Evolutionary conservation across 1,140 invertebrate species (phyloP).

Genomic region (Ceratosolen fusciceps): DNA sequence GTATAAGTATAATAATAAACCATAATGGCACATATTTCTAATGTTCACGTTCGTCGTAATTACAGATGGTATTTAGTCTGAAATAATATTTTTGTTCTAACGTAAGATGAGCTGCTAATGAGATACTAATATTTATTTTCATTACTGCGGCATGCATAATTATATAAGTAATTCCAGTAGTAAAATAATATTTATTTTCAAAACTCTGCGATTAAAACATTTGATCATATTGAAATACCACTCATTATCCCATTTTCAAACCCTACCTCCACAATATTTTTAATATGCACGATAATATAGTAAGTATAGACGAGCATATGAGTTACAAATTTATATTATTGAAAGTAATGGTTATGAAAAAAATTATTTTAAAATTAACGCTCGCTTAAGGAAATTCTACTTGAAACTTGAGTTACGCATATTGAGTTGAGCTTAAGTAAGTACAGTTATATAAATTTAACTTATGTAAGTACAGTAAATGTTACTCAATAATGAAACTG

Average conservation of each 20-base stretch:
- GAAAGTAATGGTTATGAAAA: background rate
- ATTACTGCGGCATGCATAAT: too few species aligned
- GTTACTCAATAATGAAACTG: constrained; percentile 7
- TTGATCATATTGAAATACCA: background rate
- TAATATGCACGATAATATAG: background rate
- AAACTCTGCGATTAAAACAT: background rate
- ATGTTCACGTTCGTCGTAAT: background rate
- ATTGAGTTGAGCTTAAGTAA: constrained; percentile 8
- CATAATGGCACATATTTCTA: too few species aligned
- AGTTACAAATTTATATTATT: background rate
- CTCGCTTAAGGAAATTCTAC: background rate
- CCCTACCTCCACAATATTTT: too few species aligned
- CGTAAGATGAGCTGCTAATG: background rate
- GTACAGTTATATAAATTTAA: constrained; percentile 17
- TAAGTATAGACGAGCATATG: background rate
- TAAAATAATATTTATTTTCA: too few species aligned
- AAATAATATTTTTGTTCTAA: background rate
- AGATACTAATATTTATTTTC: too few species aligned
- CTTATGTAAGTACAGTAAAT: constrained; percentile 5
- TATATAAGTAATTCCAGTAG: too few species aligned
- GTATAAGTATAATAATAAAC: too few species aligned
- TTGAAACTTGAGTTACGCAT: background rate
- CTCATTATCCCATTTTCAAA: background rate
- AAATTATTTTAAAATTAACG: background rate
- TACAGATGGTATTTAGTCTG: background rate